Base-by-base conservation (phyloP, 2,888 invertebrate species). In the Tachina grossa region DNA sequence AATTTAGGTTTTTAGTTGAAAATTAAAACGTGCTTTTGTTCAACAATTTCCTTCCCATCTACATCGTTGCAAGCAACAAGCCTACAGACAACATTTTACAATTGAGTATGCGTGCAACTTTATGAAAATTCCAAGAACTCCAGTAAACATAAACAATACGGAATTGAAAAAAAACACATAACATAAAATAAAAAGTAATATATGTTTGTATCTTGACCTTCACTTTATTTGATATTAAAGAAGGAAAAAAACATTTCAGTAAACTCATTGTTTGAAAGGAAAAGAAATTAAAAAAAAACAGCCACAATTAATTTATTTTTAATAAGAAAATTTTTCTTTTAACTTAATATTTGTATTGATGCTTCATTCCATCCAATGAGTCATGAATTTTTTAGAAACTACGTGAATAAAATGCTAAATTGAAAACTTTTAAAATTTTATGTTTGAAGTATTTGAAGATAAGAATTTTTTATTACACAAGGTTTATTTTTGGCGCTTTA, bases 1-100 rank as follows among this genome's bases (percentile, higher is more conserved):
- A 84, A 86, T 86, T 86, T 86, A 76, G 85, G 85, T 77, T 80
- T 76, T 85, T 83, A 85, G 78, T 78, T 68, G 79, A 83, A 82
- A 85, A 83, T 75, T 79, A 79, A 85, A 83, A 85, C 85, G 85
- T 85, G 85, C 85, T 82, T 59, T 74, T 63, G 77, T 55, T 75
- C 22, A 75, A 53, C 57, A 68, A 57, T 77, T 66, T 53, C n/a
- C 53, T 66, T 53, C n/a, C 53, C 63, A 61, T 45, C 45, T 55
- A 47, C 61, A 61, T 45, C 57, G 11, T 47, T 57, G 74, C 53
- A 53, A 49, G 74, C 53, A 53, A 49, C 45, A n/a, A 45, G 59
- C 16, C 16, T 19, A 55, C 53, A 16, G 9, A 43, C 31, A 43
- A 39, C 53, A 65, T 10, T 63, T 16, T 13, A 19, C 69, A 71